A percentile compares a stretch with the other conserved stretches of the same genome.
phyloP scores from a whole-genome alignment of 2,888 invertebrate species.

The Aporophyla lueneburgensis region DNA sequence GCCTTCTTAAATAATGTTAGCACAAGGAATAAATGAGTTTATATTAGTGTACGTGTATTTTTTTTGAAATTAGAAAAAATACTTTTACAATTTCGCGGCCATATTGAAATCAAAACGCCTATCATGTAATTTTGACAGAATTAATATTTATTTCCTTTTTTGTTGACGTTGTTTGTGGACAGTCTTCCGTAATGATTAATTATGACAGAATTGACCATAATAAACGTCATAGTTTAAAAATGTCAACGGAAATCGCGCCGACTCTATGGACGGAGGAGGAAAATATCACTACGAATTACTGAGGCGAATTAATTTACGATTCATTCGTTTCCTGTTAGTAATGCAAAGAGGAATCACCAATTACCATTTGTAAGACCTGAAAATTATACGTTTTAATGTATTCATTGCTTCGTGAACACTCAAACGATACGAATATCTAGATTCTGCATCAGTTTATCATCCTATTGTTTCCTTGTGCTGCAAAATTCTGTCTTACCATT shows the following conservation, averaged over 20 bases:
- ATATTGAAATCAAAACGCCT: slow-evolving; percentile 47
- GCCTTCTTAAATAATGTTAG: not conserved
- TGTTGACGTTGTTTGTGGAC: slow-evolving; percentile 34
- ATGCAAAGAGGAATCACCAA: not conserved
- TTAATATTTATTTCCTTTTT: slow-evolving; percentile 14
- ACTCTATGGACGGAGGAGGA: slow-evolving; percentile 40
- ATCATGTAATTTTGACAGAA: slow-evolving; percentile 41
- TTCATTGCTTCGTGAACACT: not conserved
- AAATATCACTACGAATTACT: slow-evolving; percentile 38
- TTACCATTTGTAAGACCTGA: slow-evolving; percentile 1
- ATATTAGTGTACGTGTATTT: not conserved
- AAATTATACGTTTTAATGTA: not conserved
- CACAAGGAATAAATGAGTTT: not conserved
- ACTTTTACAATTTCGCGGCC: slow-evolving; percentile 44
- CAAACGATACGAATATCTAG: not conserved
- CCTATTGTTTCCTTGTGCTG: not conserved
- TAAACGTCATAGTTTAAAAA: slow-evolving; percentile 50
- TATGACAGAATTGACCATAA: slow-evolving; percentile 38
- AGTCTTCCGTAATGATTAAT: slow-evolving; percentile 28
- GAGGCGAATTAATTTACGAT: slow-evolving; percentile 4
- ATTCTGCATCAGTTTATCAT: not conserved
- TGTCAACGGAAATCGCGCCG: slow-evolving; percentile 39
- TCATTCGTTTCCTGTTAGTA: slow-evolving; percentile 22
- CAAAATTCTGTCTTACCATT: not conserved
- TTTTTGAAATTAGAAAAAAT: slow-evolving; percentile 35